A percentile compares a stretch with the other conserved stretches of the same genome.
Conservation (phyloP, 2,888 invertebrate genomes). For the Aleiodes testaceus region DNA sequence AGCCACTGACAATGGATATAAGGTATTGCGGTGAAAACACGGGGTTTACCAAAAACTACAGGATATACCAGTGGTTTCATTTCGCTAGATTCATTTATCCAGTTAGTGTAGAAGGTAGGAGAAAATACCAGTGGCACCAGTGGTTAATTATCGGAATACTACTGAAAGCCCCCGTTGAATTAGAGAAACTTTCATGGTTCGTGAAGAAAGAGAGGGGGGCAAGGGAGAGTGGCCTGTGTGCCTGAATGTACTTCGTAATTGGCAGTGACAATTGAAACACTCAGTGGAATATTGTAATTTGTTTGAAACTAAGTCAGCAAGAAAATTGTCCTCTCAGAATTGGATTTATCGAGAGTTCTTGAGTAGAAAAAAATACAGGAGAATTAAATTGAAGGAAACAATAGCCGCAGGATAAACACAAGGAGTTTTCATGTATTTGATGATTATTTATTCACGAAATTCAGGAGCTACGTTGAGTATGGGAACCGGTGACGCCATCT, state of each 20-base stretch:
- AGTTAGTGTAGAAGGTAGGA: not conserved
- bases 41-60: too few relatives aligned
- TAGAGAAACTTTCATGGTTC: constrained; percentile 32
- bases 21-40: too few relatives aligned
- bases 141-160: constrained; percentile 40
- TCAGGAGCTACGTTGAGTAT: not conserved
- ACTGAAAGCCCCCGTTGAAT: constrained; percentile 31
- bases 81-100: too few relatives aligned
- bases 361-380: too few relatives aligned
- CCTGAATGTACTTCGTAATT: constrained; percentile 35
- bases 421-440: constrained; percentile 19
- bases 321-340: constrained; percentile 2
- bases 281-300: constrained; percentile 21
- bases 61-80: too few relatives aligned
- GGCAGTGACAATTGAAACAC: constrained; percentile 34
- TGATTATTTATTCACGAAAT: constrained; percentile 8
- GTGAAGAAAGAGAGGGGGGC: not conserved
- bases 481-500: constrained; percentile 30
- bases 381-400: too few relatives aligned
- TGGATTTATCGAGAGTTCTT: not conserved
- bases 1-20: too few relatives aligned
- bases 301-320: not conserved
- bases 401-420: not conserved
- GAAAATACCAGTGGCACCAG: constrained; percentile 12
- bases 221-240: not conserved